A percentile compares a stretch with the other conserved stretches of the same genome.
phyloP scores from a whole-genome alignment of 1,140 invertebrate species.

The Bombyx mandarina region DNA sequence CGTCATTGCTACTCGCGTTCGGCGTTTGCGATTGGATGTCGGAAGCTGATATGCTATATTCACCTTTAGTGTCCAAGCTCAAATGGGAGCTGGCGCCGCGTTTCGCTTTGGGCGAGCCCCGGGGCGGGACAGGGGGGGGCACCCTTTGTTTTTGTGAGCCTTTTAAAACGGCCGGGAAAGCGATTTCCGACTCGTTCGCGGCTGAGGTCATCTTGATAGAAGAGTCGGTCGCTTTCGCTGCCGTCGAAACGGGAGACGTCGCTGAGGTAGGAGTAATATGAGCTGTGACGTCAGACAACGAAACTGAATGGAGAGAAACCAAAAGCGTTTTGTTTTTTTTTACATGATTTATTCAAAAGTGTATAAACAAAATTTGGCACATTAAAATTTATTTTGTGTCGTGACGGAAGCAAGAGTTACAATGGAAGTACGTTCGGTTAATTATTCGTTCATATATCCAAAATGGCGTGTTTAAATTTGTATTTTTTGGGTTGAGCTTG shows the following conservation, averaged over 20 bases:
- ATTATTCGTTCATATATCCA: conserved; percentile 44
- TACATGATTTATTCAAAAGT: conserved; percentile 32
- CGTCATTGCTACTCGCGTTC: conserved; percentile 55
- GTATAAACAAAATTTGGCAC: conserved; percentile 51
- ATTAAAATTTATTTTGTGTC: conserved; percentile 40
- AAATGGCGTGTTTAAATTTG: conserved; percentile 67
- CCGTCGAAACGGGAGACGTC: conserved; percentile 64
- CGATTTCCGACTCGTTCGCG: conserved; percentile 61
- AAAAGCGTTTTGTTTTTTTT: too few relatives aligned
- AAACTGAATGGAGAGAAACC: conserved; percentile 40
- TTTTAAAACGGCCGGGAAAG: conserved; percentile 82
- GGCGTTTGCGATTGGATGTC: conserved; percentile 48
- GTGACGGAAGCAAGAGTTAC: conserved; percentile 38
- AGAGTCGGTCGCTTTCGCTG: conserved; percentile 60
- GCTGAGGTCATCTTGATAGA: conserved; percentile 31
- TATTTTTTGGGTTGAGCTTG: conserved; percentile 67
- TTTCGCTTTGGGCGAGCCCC: conserved; percentile 80
- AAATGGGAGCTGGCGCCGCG: conserved; percentile 52
- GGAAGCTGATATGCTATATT: conserved; percentile 52
- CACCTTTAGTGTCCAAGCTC: conserved; percentile 64
- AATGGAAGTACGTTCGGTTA: conserved; percentile 2
- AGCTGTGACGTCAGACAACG: conserved; percentile 63
- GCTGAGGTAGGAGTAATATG: conserved; percentile 73
- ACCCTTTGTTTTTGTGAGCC: conserved; percentile 78
- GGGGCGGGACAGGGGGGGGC: conserved; percentile 85